Base-by-base conservation (phyloP, 2,888 invertebrate species). In the Orthonychiurus folsomi region DNA sequence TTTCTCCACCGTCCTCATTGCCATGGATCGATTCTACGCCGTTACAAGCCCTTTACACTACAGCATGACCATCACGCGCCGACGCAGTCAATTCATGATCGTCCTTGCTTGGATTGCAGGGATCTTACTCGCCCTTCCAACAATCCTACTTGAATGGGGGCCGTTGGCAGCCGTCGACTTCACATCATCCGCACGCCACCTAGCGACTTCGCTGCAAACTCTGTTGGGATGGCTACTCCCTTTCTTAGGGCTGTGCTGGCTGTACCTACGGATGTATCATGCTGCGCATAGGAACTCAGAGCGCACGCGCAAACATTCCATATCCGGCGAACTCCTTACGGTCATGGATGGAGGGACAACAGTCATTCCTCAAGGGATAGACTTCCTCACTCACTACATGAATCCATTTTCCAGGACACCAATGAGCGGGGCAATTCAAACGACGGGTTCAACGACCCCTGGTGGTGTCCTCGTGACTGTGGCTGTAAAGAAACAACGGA, bases 31-130 rank as follows among this genome's bases (percentile, higher is more conserved):
- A 61, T 80, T 79, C 72, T 78, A 76, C 69, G 81, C 81, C 3
- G 80, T 81, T 24, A 78, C 79, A 21, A 78, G 77, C 25, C 81
- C 81, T 0, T 75, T 81, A 3, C 81, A 81, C 71, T 81, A 81
- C 74, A 77, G 78, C 66, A 79, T 79, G 77, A 77, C 78, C 3
- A 77, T 80, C 54, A 81, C 80, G 0, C 71, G 78, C 12, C 74
- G 75, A 50, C 75, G 80, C 25, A 77, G 78, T 59, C 74, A 76
- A 18, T 70, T 75, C 20, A 76, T 79, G 75, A 79, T 80, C 47
- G 74, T 75, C 1, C 70, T 75, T 2, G 76, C 78, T 20, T 78
- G 80, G 80, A 59, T 76, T 15, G 66, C 78, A 47, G 78, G 79
- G 0, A 69, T 76, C 2, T 69, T 77, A 1, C 74, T 79, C 23